Evolutionary conservation across 2,888 invertebrate species (phyloP).

Genomic region (Abscondita cerata): DNA sequence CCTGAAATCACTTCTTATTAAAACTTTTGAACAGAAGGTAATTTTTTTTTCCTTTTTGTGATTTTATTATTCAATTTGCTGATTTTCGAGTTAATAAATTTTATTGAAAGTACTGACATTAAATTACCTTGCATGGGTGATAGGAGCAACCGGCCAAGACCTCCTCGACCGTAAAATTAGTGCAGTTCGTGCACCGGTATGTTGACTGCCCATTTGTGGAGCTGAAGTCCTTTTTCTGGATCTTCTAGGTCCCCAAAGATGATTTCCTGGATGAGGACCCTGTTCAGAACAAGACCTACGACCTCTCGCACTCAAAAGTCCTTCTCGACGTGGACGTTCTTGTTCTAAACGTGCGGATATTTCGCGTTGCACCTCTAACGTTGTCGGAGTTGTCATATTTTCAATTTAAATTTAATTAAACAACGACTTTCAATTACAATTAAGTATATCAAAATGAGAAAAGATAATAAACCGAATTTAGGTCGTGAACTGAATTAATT

Average conservation of each 20-base stretch:
- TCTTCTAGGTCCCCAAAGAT: constrained; percentile 72
- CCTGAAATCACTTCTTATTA: no score
- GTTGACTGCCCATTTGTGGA: constrained; percentile 70
- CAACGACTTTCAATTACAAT: no score
- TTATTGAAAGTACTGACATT: no score
- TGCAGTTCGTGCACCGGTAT: constrained; percentile 63
- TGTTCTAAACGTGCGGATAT: constrained; percentile 52
- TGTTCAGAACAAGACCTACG: constrained; percentile 73
- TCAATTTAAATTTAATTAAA: neutral
- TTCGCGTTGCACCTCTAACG: constrained; percentile 55
- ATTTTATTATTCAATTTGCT: no score
- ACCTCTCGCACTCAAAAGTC: constrained; percentile 62
- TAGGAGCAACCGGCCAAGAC: constrained; percentile 80
- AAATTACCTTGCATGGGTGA: constrained; percentile 57
- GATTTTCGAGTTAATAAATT: no score
- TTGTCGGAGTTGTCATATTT: constrained; percentile 45
- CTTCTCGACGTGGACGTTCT: constrained; percentile 58
- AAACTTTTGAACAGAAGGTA: no score
- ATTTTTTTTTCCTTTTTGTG: no score
- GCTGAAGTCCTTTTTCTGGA: constrained; percentile 74
- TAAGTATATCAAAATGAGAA: no score
- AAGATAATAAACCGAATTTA: no score
- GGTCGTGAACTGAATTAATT: no score
- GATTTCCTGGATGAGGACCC: constrained; percentile 71
- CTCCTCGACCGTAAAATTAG: constrained; percentile 73